Percentiles rank a stretch among this genome's conserved stretches.
Evolutionary conservation across 2,888 invertebrate genomes (phyloP).

Genomic region (Tipula confusa): DNA sequence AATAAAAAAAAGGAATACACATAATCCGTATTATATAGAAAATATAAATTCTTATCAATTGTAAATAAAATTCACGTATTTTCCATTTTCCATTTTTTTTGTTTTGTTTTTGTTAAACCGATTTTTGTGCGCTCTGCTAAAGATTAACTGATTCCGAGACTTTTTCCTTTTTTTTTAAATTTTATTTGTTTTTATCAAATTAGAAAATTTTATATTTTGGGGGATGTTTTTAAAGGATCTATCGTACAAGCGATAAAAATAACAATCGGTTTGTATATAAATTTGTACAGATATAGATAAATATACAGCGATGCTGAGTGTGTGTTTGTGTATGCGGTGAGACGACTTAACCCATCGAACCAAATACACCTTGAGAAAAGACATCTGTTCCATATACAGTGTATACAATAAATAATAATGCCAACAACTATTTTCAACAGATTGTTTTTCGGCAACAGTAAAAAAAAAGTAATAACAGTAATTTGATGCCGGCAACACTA

Average conservation of each 20-base stretch:
- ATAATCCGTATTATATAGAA: background rate
- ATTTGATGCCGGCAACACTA: background rate
- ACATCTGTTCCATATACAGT: background rate
- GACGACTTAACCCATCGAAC: background rate
- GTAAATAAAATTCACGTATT: conserved; percentile 20
- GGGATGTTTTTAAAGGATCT: background rate
- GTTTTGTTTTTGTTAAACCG: background rate
- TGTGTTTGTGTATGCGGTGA: background rate
- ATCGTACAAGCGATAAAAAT: background rate
- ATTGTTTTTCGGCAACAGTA: background rate
- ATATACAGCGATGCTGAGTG: background rate
- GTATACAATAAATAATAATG: background rate
- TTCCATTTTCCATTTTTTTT: background rate
- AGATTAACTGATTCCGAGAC: background rate
- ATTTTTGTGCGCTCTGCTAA: background rate
- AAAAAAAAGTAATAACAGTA: background rate
- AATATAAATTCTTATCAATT: background rate
- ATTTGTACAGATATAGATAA: background rate
- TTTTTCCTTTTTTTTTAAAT: background rate
- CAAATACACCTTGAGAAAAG: background rate
- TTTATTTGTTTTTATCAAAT: background rate
- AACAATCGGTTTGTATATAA: background rate
- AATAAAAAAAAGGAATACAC: too few species aligned
- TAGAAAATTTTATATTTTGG: background rate
- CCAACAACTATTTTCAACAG: background rate